phyloP scores from a whole-genome alignment of 2,888 invertebrate species.

The Pinctada fucata region DNA sequence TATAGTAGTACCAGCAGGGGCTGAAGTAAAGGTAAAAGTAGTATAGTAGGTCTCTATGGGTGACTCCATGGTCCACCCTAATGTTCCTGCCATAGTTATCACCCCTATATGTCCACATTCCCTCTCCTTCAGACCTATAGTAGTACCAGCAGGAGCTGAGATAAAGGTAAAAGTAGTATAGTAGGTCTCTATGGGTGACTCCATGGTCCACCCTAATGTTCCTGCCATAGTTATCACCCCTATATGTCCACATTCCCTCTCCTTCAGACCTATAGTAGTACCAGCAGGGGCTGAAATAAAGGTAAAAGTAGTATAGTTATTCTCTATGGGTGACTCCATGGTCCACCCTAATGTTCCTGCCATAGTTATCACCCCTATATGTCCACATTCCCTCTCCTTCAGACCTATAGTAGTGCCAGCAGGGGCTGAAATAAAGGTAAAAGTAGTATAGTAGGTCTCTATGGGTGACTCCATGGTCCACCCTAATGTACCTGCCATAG shows the following conservation, averaged over 20 bases:
- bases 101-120: constrained; percentile 99
- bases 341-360: constrained; percentile 98
- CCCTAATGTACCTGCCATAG: constrained; percentile 96
- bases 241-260: constrained; percentile 97
- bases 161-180: too few species aligned
- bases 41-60: too few species aligned
- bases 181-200: too few species aligned
- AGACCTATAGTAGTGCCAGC: constrained; percentile 98
- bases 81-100: constrained; percentile 97
- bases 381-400: constrained; percentile 97
- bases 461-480: constrained; percentile 99
- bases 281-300: constrained; percentile 93
- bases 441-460: too few species aligned
- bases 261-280: constrained; percentile 97
- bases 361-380: constrained; percentile 98
- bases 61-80: constrained; percentile 98
- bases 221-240: constrained; percentile 98
- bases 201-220: constrained; percentile 98
- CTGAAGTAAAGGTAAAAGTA: constrained; percentile 84
- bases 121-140: constrained; percentile 96
- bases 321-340: constrained; percentile 99
- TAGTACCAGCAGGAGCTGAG: constrained; percentile 97
- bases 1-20: constrained; percentile 97
- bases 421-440: constrained; percentile 87
- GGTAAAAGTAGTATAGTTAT: too few species aligned